Percentiles rank a stretch among this genome's conserved stretches.
These are phyloP conservation scores for Aurelia coerulea DNA, from an alignment of 30 jellyfish, hydroid and myxozoan genomes.

Conservation along the genomic window DNA sequence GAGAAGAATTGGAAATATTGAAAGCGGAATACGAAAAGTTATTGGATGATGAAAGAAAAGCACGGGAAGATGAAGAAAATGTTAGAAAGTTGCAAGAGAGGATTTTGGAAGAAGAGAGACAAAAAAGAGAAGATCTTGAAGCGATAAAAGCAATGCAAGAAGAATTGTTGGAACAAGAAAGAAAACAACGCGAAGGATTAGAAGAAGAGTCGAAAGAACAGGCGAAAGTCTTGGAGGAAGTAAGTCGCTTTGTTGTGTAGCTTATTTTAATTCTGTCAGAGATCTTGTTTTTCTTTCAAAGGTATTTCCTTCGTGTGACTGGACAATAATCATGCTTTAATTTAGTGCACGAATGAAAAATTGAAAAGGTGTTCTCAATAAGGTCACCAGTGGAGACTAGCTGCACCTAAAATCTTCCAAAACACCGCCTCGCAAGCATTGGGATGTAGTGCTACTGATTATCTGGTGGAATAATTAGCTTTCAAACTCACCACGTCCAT, in stretches of 20 bases:
- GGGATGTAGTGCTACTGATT: too few species aligned
- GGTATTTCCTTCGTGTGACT: too few species aligned
- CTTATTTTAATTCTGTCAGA: too few species aligned
- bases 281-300: too few species aligned
- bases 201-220: slow-evolving; percentile 97
- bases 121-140: slow-evolving; percentile 84
- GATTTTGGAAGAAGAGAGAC: slow-evolving; percentile 87
- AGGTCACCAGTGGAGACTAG: too few species aligned
- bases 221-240: slow-evolving; percentile 90
- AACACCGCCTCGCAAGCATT: too few species aligned
- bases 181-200: slow-evolving; percentile 84
- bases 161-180: slow-evolving; percentile 78
- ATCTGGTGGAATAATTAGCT: too few species aligned
- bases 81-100: slow-evolving; percentile 71
- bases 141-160: slow-evolving; percentile 89
- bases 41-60: slow-evolving; percentile 86
- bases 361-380: too few species aligned
- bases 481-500: too few species aligned
- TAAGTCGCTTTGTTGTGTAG: background rate
- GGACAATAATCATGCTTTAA: too few species aligned
- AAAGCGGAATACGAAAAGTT: slow-evolving; percentile 89
- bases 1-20: slow-evolving; percentile 85
- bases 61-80: slow-evolving; percentile 86
- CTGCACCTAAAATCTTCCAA: too few species aligned
- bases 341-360: too few species aligned